Base-by-base conservation (phyloP, 2,888 invertebrate species). In the Ophion costatus region DNA sequence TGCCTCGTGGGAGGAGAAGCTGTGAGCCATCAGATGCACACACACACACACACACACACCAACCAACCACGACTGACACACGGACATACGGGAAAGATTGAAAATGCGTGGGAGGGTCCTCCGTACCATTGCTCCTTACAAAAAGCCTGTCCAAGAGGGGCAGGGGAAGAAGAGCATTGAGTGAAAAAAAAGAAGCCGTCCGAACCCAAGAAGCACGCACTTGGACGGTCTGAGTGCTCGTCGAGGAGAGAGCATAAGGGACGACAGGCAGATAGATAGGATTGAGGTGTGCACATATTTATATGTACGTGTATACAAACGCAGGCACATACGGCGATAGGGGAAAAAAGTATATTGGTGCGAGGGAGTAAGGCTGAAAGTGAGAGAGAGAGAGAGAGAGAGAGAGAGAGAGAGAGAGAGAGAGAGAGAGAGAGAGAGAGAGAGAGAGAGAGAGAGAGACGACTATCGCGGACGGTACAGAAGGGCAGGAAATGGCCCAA, bases 181-280 rank as follows among this genome's bases (percentile, higher is more conserved):
- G 11, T 14, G 11, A 51, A 51, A 88, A 85, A 85, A 86, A 85
- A 88, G 75, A 80, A 82, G 82, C 71, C 57, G 69, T 74, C 42
- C 59, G 87, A 88, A 87, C 87, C 86, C 86, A 86, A 80, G 87
- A 90, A 67, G 74, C 59, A 88, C 90, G 88, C 90, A 89, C 91
- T 91, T 88, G 89, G 90, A 82, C 81, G 85, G 90, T 89, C 90
- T 90, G 90, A 90, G 90, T 90, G 88, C 87, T 83, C 69, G 71
- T 83, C 63, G 71, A 79, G 87, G 86, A 84, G 83, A 63, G 74
- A 74, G 42, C 42, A 83, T 86, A 73, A 82, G 82, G 87, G 59
- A 77, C 57, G 57, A 59, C 59, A 29, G 42, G 42, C 42, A 42
- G 42, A 67, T 82, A 87, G 76, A 80, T 63, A 82, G 69, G 81